Evolutionary conservation across 2,797 vertebrate species (phyloP).

Genomic region (Falco cherrug): DNA sequence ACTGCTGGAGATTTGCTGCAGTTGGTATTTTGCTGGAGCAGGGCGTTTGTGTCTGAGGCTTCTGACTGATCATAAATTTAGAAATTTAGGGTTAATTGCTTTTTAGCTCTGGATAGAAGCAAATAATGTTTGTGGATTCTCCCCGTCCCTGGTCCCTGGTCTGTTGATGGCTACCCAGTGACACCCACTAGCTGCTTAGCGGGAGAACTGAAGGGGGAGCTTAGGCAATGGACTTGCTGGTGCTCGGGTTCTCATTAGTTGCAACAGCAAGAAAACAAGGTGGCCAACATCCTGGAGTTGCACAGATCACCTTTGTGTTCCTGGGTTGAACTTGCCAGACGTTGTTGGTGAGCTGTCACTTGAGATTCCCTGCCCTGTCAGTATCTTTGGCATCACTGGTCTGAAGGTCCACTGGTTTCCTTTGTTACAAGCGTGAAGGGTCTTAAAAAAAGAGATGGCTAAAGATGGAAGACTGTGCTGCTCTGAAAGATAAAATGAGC

Average conservation of each 20-base stretch:
- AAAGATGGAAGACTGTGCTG: not conserved
- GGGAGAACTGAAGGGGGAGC: not conserved
- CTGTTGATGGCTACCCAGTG: not conserved
- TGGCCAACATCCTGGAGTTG: not conserved
- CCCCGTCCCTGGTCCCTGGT: rapidly evolving
- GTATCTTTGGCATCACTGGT: not conserved
- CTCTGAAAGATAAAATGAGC: not conserved
- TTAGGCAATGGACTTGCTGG: not conserved
- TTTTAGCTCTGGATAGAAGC: not conserved
- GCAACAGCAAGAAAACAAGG: not conserved
- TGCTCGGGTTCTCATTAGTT: not conserved
- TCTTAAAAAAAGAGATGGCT: not conserved
- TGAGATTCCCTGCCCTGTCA: not conserved
- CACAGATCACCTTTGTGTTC: not conserved
- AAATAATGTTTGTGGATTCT: not conserved
- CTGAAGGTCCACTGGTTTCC: not conserved
- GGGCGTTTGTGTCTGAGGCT: not conserved
- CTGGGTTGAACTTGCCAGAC: not conserved
- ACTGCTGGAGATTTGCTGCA: not conserved
- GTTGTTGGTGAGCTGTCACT: not conserved
- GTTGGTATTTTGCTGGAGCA: not conserved
- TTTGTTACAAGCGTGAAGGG: not conserved
- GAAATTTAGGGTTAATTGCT: not conserved
- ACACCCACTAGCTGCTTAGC: not conserved
- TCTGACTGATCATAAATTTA: not conserved